A percentile compares a stretch with the other conserved stretches of the same genome.
Evolutionary conservation across 92 coral and sea anemone species (phyloP).

Genomic region (Pocillopora grandis): DNA sequence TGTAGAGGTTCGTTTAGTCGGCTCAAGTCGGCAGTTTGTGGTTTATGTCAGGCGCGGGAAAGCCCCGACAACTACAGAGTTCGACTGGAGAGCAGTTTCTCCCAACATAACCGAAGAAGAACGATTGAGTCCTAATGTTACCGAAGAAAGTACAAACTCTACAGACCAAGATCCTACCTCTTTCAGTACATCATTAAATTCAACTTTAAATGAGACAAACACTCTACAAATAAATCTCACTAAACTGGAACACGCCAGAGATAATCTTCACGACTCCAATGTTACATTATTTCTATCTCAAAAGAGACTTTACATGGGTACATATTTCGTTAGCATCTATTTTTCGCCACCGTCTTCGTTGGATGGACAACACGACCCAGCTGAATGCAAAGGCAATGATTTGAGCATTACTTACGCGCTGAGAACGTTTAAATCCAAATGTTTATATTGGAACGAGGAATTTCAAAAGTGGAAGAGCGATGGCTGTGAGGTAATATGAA

Average conservation of each 20-base stretch:
- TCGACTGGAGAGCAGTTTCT: slow-evolving; percentile 26
- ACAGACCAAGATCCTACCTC: neutral
- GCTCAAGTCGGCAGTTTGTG: slow-evolving; percentile 1
- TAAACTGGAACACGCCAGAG: neutral
- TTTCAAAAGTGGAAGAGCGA: slow-evolving; percentile 69
- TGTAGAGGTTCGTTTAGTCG: slow-evolving; percentile 35
- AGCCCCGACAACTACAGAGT: slow-evolving; percentile 28
- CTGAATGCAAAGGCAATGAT: slow-evolving; percentile 34
- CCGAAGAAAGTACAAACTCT: neutral
- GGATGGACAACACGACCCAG: neutral
- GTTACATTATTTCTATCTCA: slow-evolving; percentile 56
- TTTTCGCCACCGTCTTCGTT: slow-evolving; percentile 17
- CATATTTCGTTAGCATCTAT: slow-evolving; percentile 40
- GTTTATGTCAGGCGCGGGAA: slow-evolving; percentile 33
- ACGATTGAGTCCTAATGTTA: neutral
- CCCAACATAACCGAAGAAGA: slow-evolving; percentile 8
- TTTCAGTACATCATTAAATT: neutral
- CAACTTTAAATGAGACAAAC: slow-evolving; percentile 2
- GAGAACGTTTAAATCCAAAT: slow-evolving; percentile 64
- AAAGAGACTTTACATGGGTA: slow-evolving; percentile 38
- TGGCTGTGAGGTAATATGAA: slow-evolving; percentile 61
- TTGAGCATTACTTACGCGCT: slow-evolving; percentile 33
- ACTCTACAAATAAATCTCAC: neutral
- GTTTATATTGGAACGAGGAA: slow-evolving; percentile 76
- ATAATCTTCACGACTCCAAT: neutral